Base-by-base conservation (phyloP, 2,797 vertebrate species). In the Chloroceryle amazona region DNA sequence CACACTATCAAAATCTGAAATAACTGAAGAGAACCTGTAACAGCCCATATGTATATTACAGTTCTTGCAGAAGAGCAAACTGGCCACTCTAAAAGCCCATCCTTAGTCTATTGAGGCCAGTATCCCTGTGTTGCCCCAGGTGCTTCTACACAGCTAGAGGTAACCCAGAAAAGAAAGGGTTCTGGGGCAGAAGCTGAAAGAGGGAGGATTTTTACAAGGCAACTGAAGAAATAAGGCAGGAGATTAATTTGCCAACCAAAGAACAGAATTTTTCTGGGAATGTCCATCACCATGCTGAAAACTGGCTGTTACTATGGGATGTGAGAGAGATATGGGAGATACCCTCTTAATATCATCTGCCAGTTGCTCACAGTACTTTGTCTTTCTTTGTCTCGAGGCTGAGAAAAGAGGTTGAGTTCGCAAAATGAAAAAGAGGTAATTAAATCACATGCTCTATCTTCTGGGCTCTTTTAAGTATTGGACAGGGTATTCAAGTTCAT, bases 391-490 rank as follows among this genome's bases (percentile, higher is more conserved):
- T 86, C 70, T 81, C 0, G 0, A 80, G 55, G 42, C 9, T 90
- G 55, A 10, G n/a, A 89, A 84, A 46, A 70, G 58, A 90, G 39
- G 86, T 66, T 62, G 75, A 85, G 31, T 76, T 88, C 0, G 0
- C 47, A 89, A 94, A 92, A 90, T 47, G n/a, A 89, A 74, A 83
- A 58, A 75, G 42, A 63, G 41, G 54, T 72, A 88, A 93, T 81
- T 95, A 90, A 92, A 85, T 83, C 55, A 84, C 51, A 61, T 49
- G 42, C 20, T 94, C 25, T 44, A 1, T 85, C 86, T 95, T 91
- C 52, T 70, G 82, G 22, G n/a, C 79, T 88, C 60, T 89, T 90
- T 66, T 51, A 75, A 92, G 46, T 72, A 90, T 15, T 51, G 39
- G 73, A 93, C 35, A 72, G 42, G 13, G 9, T 91, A 75, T 84